Conservation (phyloP, 1,140 invertebrate genomes). For the Heliconius nattereri region DNA sequence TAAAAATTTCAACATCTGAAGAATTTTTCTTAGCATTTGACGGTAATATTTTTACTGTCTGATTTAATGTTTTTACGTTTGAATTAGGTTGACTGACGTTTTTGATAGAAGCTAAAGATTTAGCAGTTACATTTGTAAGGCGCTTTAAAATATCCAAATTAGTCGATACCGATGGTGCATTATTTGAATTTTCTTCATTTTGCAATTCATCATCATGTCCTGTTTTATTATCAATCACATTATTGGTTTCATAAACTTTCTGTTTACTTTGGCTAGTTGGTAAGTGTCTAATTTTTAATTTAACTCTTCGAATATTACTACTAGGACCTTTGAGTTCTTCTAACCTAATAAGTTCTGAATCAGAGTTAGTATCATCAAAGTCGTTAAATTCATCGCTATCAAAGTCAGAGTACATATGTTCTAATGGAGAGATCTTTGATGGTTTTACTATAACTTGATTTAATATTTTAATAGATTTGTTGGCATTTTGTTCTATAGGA, state of each 20-base stretch:
- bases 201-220: conserved; percentile 19
- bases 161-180: conserved; percentile 19
- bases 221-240: conserved; percentile 12
- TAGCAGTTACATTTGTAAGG: conserved; percentile 61
- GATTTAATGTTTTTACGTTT: neutral
- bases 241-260: neutral
- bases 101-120: conserved; percentile 47
- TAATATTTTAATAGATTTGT: conserved; percentile 42
- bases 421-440: conserved; percentile 33
- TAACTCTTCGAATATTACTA: neutral
- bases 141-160: conserved; percentile 59
- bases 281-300: conserved; percentile 17
- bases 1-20: conserved; percentile 63
- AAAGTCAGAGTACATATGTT: conserved; percentile 23
- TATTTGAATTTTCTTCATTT: conserved; percentile 29
- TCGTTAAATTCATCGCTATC: conserved; percentile 35
- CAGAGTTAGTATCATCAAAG: conserved; percentile 29
- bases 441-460: conserved; percentile 55
- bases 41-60: neutral
- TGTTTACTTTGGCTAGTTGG: conserved; percentile 11
- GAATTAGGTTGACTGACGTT: conserved; percentile 20
- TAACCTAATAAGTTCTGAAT: conserved; percentile 13
- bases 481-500: conserved; percentile 23
- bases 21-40: neutral
- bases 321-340: conserved; percentile 1